Percentiles rank a stretch among this genome's conserved stretches.
These are phyloP conservation scores for Pseudopleuronectes americanus DNA, from an alignment of 2,797 vertebrate species.

Conservation along the genomic window DNA sequence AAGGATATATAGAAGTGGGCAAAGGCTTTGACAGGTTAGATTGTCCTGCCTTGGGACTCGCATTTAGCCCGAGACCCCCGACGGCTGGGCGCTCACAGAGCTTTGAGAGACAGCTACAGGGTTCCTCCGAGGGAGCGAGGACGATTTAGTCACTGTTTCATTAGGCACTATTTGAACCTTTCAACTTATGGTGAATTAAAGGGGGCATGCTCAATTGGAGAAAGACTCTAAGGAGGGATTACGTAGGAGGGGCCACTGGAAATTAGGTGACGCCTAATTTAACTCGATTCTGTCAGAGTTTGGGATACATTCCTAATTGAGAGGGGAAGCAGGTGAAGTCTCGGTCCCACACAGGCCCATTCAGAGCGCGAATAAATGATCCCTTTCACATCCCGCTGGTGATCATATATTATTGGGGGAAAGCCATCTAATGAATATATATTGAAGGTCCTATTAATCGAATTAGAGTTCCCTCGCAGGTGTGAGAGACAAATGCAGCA, in stretches of 20 bases:
- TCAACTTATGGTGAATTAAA: slow-evolving; percentile 98
- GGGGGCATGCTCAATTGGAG: slow-evolving; percentile 90
- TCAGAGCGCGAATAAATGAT: slow-evolving; percentile 93
- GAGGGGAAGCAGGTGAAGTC: slow-evolving; percentile 99
- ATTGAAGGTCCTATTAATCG: slow-evolving; percentile 97
- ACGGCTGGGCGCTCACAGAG: slow-evolving; percentile 79
- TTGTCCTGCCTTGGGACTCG: slow-evolving; percentile 84
- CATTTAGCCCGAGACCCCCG: slow-evolving; percentile 81
- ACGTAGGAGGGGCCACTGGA: slow-evolving; percentile 93
- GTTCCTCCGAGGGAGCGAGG: slow-evolving; percentile 86
- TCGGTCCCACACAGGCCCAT: slow-evolving; percentile 93
- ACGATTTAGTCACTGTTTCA: slow-evolving; percentile 97
- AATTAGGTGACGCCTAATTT: slow-evolving; percentile 99
- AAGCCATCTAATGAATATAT: slow-evolving; percentile 97
- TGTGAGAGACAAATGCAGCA: slow-evolving; percentile 86
- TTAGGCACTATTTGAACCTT: slow-evolving; percentile 98
- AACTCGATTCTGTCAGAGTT: slow-evolving; percentile 98
- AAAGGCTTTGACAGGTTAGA: slow-evolving; percentile 87
- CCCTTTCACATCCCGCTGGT: slow-evolving; percentile 90
- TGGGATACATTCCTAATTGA: slow-evolving; percentile 99
- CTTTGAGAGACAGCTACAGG: slow-evolving; percentile 89
- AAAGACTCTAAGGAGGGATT: slow-evolving; percentile 86
- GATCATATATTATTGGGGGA: slow-evolving; percentile 94
- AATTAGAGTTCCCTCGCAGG: slow-evolving; percentile 95
- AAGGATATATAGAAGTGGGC: slow-evolving; percentile 80